Evolutionary conservation across 2,797 vertebrate genomes (phyloP).

Genomic region (Phataginus tricuspis): DNA sequence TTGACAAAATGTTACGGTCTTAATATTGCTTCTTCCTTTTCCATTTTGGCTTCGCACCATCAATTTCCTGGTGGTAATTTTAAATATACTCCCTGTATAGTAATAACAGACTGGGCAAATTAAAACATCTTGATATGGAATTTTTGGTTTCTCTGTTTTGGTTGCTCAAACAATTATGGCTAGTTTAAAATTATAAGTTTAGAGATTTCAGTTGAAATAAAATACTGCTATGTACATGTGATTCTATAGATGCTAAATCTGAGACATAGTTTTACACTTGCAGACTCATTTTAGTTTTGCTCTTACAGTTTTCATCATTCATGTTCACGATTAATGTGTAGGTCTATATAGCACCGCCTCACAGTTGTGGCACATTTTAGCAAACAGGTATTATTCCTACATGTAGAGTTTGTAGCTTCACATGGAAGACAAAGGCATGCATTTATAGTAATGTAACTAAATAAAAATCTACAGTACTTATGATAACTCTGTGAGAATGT

Average conservation of each 20-base stretch:
- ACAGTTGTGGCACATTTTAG: neutral
- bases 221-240: neutral
- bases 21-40: slow-evolving; percentile 22
- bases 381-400: neutral
- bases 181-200: slow-evolving; percentile 14
- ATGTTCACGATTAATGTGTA: neutral
- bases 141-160: neutral
- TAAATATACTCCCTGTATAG: neutral
- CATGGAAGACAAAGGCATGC: neutral
- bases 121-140: neutral
- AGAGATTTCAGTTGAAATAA: slow-evolving; percentile 46
- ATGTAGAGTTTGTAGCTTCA: neutral
- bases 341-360: neutral
- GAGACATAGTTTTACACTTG: slow-evolving; percentile 30
- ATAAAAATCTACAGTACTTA: neutral
- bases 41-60: neutral
- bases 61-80: neutral
- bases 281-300: neutral
- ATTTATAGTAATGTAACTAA: slow-evolving; percentile 9
- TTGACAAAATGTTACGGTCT: neutral
- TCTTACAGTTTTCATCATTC: slow-evolving; percentile 18
- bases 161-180: slow-evolving; percentile 9
- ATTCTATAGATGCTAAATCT: slow-evolving; percentile 33
- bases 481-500: neutral
- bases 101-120: neutral